phyloP scores from a whole-genome alignment of 2,113 vertebrate species.

The Dipodomys stephensi region DNA sequence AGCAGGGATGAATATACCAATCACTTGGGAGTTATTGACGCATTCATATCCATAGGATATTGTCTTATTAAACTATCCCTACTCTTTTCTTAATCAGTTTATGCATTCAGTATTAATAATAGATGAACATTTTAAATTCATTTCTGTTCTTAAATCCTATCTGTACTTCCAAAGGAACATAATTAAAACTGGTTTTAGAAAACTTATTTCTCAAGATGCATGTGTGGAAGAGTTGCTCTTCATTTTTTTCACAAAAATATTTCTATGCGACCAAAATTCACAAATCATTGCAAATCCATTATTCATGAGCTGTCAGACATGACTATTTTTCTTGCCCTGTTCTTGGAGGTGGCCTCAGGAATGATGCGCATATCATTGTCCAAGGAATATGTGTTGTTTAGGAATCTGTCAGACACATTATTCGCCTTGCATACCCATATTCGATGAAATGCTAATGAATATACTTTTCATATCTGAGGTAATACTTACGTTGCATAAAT shows the following conservation, averaged over 20 bases:
- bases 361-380: conserved; percentile 65
- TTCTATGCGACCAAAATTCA: conserved; percentile 77
- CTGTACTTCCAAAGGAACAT: conserved; percentile 82
- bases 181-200: conserved; percentile 85
- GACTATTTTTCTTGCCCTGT: background rate
- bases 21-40: conserved; percentile 87
- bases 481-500: conserved; percentile 58
- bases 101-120: conserved; percentile 86
- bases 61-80: conserved; percentile 82
- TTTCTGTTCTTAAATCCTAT: conserved; percentile 85
- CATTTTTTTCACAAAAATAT: conserved; percentile 52
- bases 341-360: conserved; percentile 72
- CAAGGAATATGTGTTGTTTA: conserved; percentile 73
- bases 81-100: conserved; percentile 81
- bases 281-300: conserved; percentile 84
- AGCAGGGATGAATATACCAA: conserved; percentile 77
- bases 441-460: conserved; percentile 68
- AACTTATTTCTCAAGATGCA: conserved; percentile 80
- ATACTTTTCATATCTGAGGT: conserved; percentile 11
- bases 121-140: conserved; percentile 86
- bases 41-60: conserved; percentile 81
- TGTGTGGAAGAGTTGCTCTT: conserved; percentile 76
- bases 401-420: conserved; percentile 72
- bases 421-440: conserved; percentile 68
- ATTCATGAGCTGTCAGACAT: conserved; percentile 81